These are phyloP conservation scores for Notocelia uddmanniana DNA, from an alignment of 2,888 invertebrate species.

Conservation along the genomic window DNA sequence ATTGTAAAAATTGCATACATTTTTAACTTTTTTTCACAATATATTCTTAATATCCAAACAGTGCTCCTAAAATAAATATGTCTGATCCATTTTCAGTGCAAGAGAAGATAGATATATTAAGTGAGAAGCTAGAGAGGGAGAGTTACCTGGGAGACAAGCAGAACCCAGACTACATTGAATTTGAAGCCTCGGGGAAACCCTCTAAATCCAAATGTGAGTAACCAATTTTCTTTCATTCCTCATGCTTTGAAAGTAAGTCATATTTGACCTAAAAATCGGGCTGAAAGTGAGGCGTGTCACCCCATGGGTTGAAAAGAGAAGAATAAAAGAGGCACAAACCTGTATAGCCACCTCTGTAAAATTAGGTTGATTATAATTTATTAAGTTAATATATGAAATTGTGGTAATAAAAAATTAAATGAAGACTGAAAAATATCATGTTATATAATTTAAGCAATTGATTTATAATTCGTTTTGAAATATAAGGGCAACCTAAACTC, in stretches of 20 bases:
- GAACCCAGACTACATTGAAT: conserved; percentile 85
- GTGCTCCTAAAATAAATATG: neutral
- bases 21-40: neutral
- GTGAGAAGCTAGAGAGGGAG: conserved; percentile 92
- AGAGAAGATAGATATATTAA: conserved; percentile 93
- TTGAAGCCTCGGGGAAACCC: conserved; percentile 83
- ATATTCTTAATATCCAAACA: neutral
- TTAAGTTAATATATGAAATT: too few relatives aligned
- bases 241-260: neutral
- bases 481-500: too few relatives aligned
- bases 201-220: conserved; percentile 89
- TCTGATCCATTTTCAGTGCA: conserved; percentile 87
- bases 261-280: too few relatives aligned
- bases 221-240: neutral
- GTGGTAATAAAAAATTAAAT: too few relatives aligned
- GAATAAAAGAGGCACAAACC: too few relatives aligned
- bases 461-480: too few relatives aligned
- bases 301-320: too few relatives aligned
- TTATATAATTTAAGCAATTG: too few relatives aligned
- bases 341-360: too few relatives aligned
- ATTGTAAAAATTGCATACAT: neutral
- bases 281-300: too few relatives aligned
- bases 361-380: too few relatives aligned
- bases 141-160: conserved; percentile 87
- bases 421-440: too few relatives aligned